Evolutionary conservation across 2,113 vertebrate species (phyloP), one percentile per base, ranked within the genome.

Genomic region (Mastomys natalensis): DNA sequence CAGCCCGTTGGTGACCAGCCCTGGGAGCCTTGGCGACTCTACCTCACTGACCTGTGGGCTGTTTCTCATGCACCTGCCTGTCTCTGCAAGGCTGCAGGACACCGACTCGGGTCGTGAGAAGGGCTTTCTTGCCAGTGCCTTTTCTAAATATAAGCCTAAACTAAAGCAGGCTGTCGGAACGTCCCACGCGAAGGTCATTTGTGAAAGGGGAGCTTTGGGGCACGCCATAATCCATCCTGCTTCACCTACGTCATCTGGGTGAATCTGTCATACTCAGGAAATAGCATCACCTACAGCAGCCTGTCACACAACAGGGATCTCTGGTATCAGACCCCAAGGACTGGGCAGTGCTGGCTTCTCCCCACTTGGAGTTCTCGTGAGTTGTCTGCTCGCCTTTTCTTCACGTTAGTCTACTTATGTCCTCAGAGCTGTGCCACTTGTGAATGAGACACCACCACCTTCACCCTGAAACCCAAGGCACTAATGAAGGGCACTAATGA

Each of bases 81-180:
- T 89, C 58, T 78, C 92, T 80, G 62, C 96, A 95, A 81, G 62
- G 43, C 48, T 48, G 81, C 64, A 34, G 64, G 0, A 8, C 8
- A 13, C 48, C 60, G 55, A 19, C 64, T 51, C 45, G 4, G 21
- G 72, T 16, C 7, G 68, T 37, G 26, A 90, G n/a, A 45, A 62
- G 12, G 78, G 29, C 51, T 66, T 85, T 62, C 80, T 55, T 81
- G 92, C 77, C 96, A 55, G 40, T 43, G 2, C 76, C 22, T 3
- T 43, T 93, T 89, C 87, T 91, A 97, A 96, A 96, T 95, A 76
- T 82, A 95, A 89, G 31, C 66, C 60, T 94, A 7, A 53, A n/a
- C 64, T 80, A 37, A 90, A 91, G 24, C 77, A 64, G 45, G 37
- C 87, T 37, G 43, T 29, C 37, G 6, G 87, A 78, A 43, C 93